Evolutionary conservation across 2,113 vertebrate genomes (phyloP).

Genomic region (Urocolius indicus): DNA sequence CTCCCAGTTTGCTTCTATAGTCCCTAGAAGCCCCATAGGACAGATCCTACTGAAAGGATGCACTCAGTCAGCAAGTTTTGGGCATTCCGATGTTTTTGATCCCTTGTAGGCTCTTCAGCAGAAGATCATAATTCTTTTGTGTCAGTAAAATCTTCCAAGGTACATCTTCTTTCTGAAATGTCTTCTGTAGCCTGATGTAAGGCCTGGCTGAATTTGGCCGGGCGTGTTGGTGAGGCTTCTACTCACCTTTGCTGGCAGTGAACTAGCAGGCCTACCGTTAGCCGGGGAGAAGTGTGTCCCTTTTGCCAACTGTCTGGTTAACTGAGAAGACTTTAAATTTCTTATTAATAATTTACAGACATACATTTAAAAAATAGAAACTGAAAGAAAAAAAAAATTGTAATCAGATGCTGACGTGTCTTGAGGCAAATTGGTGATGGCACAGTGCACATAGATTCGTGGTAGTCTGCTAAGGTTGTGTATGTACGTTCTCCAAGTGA

Average conservation of each 20-base stretch:
- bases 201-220: background rate
- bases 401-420: background rate
- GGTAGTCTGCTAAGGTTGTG: background rate
- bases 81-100: background rate
- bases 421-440: background rate
- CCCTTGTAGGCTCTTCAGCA: background rate
- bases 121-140: background rate
- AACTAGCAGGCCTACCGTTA: background rate
- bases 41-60: background rate
- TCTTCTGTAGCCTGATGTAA: background rate
- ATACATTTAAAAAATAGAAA: background rate
- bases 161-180: background rate
- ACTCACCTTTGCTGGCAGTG: background rate
- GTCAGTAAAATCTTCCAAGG: background rate
- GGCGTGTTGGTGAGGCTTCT: background rate
- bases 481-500: background rate
- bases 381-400: background rate
- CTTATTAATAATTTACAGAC: background rate
- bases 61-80: background rate
- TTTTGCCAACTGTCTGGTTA: background rate
- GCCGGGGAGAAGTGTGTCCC: background rate
- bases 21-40: background rate
- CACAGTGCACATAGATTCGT: background rate
- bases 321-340: background rate
- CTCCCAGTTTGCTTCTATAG: background rate